Conservation (phyloP, 2,888 invertebrate genomes). For the Tetragonula carbonaria region DNA sequence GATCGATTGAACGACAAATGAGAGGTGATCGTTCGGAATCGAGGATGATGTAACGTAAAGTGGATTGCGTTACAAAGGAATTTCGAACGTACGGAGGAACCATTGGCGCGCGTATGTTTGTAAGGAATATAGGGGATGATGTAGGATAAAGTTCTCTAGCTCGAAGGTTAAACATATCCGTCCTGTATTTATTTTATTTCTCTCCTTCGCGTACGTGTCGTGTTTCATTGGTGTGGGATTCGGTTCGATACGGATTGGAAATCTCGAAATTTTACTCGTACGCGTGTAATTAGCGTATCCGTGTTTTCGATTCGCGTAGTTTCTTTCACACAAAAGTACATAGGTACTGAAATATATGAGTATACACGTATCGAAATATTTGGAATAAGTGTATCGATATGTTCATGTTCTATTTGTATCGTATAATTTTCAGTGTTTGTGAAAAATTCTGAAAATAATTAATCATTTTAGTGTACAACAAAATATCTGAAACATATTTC, state of each 20-base stretch:
- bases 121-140: slow-evolving; percentile 28
- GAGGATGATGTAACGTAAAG: slow-evolving; percentile 7
- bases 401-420: no score
- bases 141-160: slow-evolving; percentile 59
- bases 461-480: no score
- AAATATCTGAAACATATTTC: no score
- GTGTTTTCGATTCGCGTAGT: no score
- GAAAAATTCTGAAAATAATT: no score
- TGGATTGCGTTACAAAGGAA: neutral
- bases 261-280: no score
- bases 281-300: no score
- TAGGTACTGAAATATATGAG: no score
- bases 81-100: slow-evolving; percentile 12
- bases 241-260: neutral
- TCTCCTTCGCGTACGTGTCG: slow-evolving; percentile 47
- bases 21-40: slow-evolving; percentile 17
- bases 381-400: no score
- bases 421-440: no score
- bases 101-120: slow-evolving; percentile 43
- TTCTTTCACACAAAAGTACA: no score
- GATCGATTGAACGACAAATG: neutral
- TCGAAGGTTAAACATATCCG: slow-evolving; percentile 77
- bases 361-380: no score
- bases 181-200: slow-evolving; percentile 68
- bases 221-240: slow-evolving; percentile 6